Evolutionary conservation across 2,888 invertebrate species (phyloP), one percentile per base, ranked within the genome.

Genomic region (Eutolmus rufibarbis): DNA sequence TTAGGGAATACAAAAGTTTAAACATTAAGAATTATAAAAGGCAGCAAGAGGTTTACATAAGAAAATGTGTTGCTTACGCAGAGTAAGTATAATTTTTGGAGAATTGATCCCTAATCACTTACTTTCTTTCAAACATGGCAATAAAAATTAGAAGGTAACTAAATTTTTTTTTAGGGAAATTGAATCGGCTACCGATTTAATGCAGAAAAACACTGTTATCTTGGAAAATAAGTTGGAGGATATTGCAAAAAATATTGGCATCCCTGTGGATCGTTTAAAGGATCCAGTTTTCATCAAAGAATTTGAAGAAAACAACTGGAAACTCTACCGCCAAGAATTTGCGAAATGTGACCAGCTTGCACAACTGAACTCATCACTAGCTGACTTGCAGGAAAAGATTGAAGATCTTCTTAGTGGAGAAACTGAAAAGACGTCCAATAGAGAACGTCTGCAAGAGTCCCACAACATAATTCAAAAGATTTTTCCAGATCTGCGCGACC

Each of bases 361-460:
- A 19, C 16, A 1, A 87, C 5, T 40, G 2, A 40, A 91, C 8
- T 40, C 85, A 0, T 89, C 90, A 1, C 88, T 91, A 1, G 79
- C 51, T 3, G 87, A 86, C 1, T 89, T 92, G 0, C 91, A 91
- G 40, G 90, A 90, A 2, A 88, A 88, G 2, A 90, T 92, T 77
- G 91, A 92, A 43, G 89, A 88, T 5, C 92, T 92, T 82, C 90
- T 91, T 46, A 89, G 89, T 2, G 90, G 91, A 77, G 90, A 91
- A 76, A 56, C 89, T 3, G 90, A 90, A 28, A 89, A 66, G 14
- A 23, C 28, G 19, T 23, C 14, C 4, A 66, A 66, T 28, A 23
- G 1, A 23, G 66, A 23, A 5, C 66, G 66, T 28, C 2, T 66
- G 4, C 66, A 28, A 23, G 66, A 66, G 4, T 66, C 66, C 19